phyloP scores from a whole-genome alignment of 2,888 invertebrate genomes.

The Dynastes tityus region DNA sequence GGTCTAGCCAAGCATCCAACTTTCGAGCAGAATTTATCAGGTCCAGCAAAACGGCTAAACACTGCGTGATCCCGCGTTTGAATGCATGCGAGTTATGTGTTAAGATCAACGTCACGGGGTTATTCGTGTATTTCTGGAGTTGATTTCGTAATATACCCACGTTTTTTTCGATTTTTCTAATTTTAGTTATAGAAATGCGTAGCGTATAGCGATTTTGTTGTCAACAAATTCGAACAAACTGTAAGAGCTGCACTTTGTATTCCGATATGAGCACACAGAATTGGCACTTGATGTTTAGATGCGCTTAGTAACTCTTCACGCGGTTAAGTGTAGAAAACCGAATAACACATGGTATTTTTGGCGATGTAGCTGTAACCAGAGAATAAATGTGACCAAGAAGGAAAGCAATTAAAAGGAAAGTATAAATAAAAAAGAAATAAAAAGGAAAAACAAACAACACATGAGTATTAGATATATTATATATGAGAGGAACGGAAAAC shows the following conservation, averaged over 20 bases:
- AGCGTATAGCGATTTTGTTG: too few relatives aligned
- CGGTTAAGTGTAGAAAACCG: not conserved
- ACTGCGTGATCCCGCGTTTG: slow-evolving; percentile 66
- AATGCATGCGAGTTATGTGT: slow-evolving; percentile 64
- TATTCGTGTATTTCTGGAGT: slow-evolving; percentile 58
- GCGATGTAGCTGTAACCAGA: slow-evolving; percentile 61
- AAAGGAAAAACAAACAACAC: slow-evolving; percentile 10
- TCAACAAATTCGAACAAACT: too few relatives aligned
- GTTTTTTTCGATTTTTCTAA: slow-evolving; percentile 57
- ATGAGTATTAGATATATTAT: not conserved
- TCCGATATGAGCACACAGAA: slow-evolving; percentile 8
- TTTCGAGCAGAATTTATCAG: slow-evolving; percentile 54
- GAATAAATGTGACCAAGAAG: slow-evolving; percentile 35
- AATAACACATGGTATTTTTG: not conserved
- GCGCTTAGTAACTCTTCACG: not conserved
- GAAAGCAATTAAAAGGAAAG: not conserved
- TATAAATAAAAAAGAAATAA: not conserved
- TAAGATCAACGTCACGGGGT: slow-evolving; percentile 65
- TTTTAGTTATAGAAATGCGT: too few relatives aligned
- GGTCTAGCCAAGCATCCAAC: slow-evolving; percentile 34
- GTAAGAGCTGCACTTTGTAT: too few relatives aligned
- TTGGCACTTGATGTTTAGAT: slow-evolving; percentile 15
- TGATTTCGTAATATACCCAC: slow-evolving; percentile 67
- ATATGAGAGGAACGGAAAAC: slow-evolving; percentile 8
- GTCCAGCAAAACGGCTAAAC: slow-evolving; percentile 58